Base-by-base conservation (phyloP, 2,888 invertebrate genomes). In the Pherbina coryleti region DNA sequence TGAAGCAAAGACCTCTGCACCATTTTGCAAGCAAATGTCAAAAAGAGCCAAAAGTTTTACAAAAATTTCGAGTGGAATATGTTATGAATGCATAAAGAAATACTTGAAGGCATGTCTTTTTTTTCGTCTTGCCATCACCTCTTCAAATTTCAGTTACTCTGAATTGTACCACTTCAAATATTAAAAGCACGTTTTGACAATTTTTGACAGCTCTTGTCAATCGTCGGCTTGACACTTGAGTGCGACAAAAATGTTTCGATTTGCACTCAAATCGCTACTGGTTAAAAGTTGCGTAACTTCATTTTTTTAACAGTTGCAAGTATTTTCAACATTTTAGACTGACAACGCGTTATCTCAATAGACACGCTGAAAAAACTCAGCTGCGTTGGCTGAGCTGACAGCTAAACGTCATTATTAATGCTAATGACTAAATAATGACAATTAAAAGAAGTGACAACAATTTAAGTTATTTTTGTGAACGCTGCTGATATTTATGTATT, bases 371-470 rank as follows among this genome's bases (percentile, higher is more conserved):
- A 4, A 53, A 19, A 1, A 2, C 19, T 9, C 22, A 9, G n/a
- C 9, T n/a, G 19, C 19, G 19, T 22, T 55, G 55, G 7, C 22
- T n/a, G 37, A 4, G 70, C 70, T 70, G 53, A 53, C 70, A 49
- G n/a, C 44, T 1, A 51, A 51, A 70, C 5, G 70, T 53, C 53
- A 51, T 70, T 70, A 70, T 70, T 51, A 51, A 70, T 70, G 49
- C 53, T 70, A 51, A 70, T 49, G 70, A 37, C 14, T 31, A 66
- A 70, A 70, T 70, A 22, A 51, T 51, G 25, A 53, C 70, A 53
- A 53, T 70, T 70, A 31, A 70, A 53, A 70, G 44, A 70, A 51
- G 70, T 53, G 70, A 53, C 70, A 53, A 70, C 22, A 70, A 53
- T 51, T 70, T 70, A 19, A 3, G 49, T 5, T 5, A 25, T n/a